A percentile compares a stretch with the other conserved stretches of the same genome.
Evolutionary conservation across 2,797 vertebrate species (phyloP).

Genomic region (Spinibarbus caldwelli): DNA sequence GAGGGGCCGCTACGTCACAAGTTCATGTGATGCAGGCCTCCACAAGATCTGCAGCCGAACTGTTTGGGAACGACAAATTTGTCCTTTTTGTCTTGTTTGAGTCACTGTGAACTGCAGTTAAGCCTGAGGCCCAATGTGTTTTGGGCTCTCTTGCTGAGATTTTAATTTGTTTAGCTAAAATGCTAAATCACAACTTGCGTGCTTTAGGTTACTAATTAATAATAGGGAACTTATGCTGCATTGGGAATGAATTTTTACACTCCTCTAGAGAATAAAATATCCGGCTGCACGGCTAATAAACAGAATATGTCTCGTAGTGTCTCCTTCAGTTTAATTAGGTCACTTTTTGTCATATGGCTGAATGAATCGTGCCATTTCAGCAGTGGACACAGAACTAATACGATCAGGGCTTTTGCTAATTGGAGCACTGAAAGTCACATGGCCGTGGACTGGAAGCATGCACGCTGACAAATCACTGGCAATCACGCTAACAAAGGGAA

Average conservation of each 20-base stretch:
- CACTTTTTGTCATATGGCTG: constrained; percentile 51
- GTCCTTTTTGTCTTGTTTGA: constrained; percentile 44
- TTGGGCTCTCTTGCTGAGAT: constrained; percentile 48
- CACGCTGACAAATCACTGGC: constrained; percentile 57
- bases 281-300: constrained; percentile 10
- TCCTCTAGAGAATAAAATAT: constrained; percentile 21
- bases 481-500: constrained; percentile 59
- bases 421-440: constrained; percentile 55
- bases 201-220: constrained; percentile 57
- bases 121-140: constrained; percentile 37
- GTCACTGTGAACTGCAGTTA: constrained; percentile 14
- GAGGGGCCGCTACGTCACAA: background rate
- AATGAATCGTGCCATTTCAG: constrained; percentile 46
- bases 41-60: constrained; percentile 15
- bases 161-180: constrained; percentile 58
- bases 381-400: constrained; percentile 48
- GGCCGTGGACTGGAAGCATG: constrained; percentile 36
- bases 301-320: constrained; percentile 40
- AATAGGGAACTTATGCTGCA: constrained; percentile 15
- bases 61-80: constrained; percentile 28
- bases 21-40: background rate
- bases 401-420: constrained; percentile 59
- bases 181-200: constrained; percentile 49
- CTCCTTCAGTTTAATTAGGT: constrained; percentile 54
- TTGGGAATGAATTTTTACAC: constrained; percentile 33